Base-by-base conservation (phyloP, 2,113 vertebrate species). In the Agelaius tricolor region DNA sequence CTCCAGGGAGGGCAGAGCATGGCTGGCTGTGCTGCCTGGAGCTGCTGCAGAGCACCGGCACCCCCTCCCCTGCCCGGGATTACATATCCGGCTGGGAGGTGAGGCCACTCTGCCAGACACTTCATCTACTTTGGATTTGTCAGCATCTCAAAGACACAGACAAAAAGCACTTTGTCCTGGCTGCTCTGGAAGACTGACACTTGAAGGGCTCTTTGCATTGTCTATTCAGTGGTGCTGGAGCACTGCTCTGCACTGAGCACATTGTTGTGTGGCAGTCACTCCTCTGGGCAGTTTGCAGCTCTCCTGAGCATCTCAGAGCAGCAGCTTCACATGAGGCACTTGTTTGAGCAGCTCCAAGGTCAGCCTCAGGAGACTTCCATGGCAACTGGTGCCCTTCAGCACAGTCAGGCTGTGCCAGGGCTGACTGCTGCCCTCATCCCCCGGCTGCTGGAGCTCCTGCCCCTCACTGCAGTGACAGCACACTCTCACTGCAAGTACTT, bases 101-200 rank as follows among this genome's bases (percentile, higher is more conserved):
- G 39, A 28, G 76, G 76, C 31, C 20, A 0, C 68, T 31, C 73
- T 89, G 84, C 73, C 47, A 89, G 80, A 54, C 80, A 72, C 33
- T 90, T 90, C 59, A 92, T 94, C 94, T 90, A 9, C 9, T 81
- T 90, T 47, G 55, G 89, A 87, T 92, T 91, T 87, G 89, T 92
- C 44, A 59, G 62, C 83, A 87, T 86, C 76, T 92, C 44, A 21
- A 51, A 67, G 61, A 52, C 62, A 74, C 51, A 44, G 72, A 97
- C 95, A 95, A 89, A 95, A 92, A 92, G 65, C 65, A n/a, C 89
- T 93, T 94, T 96, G 96, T 96, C 61, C 80, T 43, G 57, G 16
- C 79, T 11, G 1, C 5, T 58, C 39, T 67, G n/a, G 63, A 80
- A 63, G 86, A n/a, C 30, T 86, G 93, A 72, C 80, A 52, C 91